Evolutionary conservation across 2,113 vertebrate species (phyloP), one percentile per base, ranked within the genome.

Genomic region (Dendrocopos noguchii): DNA sequence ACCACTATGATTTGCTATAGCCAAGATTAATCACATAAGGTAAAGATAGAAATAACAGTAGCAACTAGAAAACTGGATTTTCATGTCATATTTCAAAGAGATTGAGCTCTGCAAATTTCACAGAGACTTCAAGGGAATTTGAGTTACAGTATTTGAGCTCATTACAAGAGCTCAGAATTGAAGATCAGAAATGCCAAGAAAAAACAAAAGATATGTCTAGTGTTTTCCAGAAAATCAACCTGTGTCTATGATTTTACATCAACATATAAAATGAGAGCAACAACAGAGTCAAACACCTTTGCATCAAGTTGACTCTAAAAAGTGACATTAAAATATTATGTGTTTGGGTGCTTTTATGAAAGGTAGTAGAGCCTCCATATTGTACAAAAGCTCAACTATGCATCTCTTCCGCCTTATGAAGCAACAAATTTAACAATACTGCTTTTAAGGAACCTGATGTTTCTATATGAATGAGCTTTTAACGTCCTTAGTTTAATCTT

Each of bases 161-260:
- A 94, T 94, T 96, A 95, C 90, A 96, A 83, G 66, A 82, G 80
- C 94, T 92, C 86, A 91, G 64, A 93, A 87, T 88, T 28, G 92
- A 95, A 92, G 67, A 83, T 95, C 94, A 96, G 90, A 96, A 97
- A 95, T 80, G 87, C 74, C 91, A 93, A 86, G 88, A 59, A 85
- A 93, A 96, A 95, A 94, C 94, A 94, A 95, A 95, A 95, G 92
- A 81, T 46, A 59, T 42, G 92, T 82, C 94, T 91, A 92, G 71
- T 67, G 90, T 74, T 63, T 87, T 94, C 92, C 65, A 60, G 75
- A 92, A 93, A 88, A 91, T 94, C 94, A 88, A 36, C 92, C 70
- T 63, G 22, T 53, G 65, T 24, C 88, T 95, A 87, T 92, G 95
- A 96, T 96, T 96, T 78, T 93, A 93, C 78, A 95, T 88, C 78